A percentile compares a stretch with the other conserved stretches of the same genome.
Evolutionary conservation across 2,888 invertebrate species (phyloP).

Genomic region (Isoperla grammatica): DNA sequence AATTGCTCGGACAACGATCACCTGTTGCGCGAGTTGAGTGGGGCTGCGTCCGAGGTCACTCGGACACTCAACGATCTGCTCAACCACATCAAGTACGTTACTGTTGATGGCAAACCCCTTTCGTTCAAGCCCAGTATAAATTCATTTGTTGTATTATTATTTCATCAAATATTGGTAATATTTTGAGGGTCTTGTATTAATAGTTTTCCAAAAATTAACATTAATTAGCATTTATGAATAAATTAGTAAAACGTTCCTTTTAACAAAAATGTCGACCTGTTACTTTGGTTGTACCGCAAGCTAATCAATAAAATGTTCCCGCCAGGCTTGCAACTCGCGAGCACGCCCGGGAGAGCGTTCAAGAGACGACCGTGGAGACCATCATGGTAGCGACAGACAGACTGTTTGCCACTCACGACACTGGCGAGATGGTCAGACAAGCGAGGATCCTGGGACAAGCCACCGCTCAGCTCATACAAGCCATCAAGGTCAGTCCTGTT

Average conservation of each 20-base stretch:
- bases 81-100: slow-evolving; percentile 71
- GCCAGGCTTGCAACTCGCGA: slow-evolving; percentile 43
- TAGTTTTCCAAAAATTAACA: too few relatives aligned
- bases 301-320: too few relatives aligned
- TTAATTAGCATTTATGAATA: too few relatives aligned
- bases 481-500: slow-evolving; percentile 76
- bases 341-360: slow-evolving; percentile 57
- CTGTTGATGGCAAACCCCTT: too few relatives aligned
- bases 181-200: too few relatives aligned
- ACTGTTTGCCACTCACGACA: slow-evolving; percentile 76
- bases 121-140: too few relatives aligned
- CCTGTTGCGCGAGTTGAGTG: slow-evolving; percentile 66
- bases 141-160: background rate
- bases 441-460: slow-evolving; percentile 89
- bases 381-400: slow-evolving; percentile 87
- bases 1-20: slow-evolving; percentile 58
- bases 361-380: slow-evolving; percentile 82
- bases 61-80: slow-evolving; percentile 83
- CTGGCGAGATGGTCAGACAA: slow-evolving; percentile 91
- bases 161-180: too few relatives aligned
- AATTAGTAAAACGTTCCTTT: too few relatives aligned
- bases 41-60: slow-evolving; percentile 83
- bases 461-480: slow-evolving; percentile 88
- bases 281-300: too few relatives aligned
- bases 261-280: too few relatives aligned